Conservation (phyloP, 2,113 vertebrate genomes). For the Pantherophis guttatus region DNA sequence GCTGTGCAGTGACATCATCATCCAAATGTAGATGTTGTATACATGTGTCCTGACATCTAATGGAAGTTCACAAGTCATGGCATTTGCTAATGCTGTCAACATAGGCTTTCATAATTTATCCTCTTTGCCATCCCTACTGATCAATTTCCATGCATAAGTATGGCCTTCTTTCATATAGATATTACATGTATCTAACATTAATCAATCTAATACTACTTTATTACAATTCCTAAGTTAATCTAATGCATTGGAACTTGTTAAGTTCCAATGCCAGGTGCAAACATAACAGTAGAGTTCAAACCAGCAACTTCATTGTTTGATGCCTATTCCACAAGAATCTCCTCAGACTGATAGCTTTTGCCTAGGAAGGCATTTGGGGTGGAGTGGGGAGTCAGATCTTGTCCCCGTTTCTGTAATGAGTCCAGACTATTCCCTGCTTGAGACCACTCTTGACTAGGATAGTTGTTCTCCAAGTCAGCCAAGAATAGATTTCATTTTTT, state of each 20-base stretch:
- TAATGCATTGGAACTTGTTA: background rate
- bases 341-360: background rate
- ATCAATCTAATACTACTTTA: conserved; percentile 11
- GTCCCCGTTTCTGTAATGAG: background rate
- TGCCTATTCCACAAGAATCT: background rate
- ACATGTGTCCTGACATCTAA: background rate
- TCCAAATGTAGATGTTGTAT: background rate
- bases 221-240: conserved; percentile 7
- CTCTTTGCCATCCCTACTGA: background rate
- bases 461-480: background rate
- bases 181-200: background rate
- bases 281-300: background rate
- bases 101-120: background rate
- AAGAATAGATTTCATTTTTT: background rate
- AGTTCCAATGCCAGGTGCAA: background rate
- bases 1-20: background rate
- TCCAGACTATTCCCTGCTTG: background rate
- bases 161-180: background rate
- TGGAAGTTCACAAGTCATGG: background rate
- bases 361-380: background rate
- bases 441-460: background rate
- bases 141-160: background rate
- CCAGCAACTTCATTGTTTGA: background rate
- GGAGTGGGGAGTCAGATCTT: background rate
- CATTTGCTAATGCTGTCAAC: background rate